Conservation (phyloP, 1,140 invertebrate genomes). For the Goniozus legneri region DNA sequence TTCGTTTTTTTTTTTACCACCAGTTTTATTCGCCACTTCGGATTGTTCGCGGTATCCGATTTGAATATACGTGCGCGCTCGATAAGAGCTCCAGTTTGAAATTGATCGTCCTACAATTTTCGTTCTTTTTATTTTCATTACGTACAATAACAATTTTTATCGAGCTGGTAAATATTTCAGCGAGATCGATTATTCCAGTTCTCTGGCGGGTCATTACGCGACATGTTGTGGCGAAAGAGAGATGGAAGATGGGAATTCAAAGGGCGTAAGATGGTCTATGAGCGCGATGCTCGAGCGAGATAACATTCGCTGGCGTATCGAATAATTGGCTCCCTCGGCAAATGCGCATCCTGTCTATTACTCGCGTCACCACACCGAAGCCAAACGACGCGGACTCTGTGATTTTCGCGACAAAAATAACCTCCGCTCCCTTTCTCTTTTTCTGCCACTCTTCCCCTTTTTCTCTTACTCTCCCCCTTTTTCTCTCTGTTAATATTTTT, state of each 20-base stretch:
- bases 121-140: too few relatives aligned
- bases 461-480: constrained; percentile 14
- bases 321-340: constrained; percentile 57
- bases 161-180: too few relatives aligned
- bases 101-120: too few relatives aligned
- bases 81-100: too few relatives aligned
- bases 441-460: not conserved
- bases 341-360: constrained; percentile 53
- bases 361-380: constrained; percentile 48
- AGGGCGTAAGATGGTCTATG: constrained; percentile 31
- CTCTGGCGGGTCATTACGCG: not conserved
- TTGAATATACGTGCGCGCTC: too few relatives aligned
- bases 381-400: too few relatives aligned
- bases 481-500: too few relatives aligned
- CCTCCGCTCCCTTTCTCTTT: constrained; percentile 18
- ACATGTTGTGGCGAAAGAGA: not conserved
- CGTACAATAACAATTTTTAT: too few relatives aligned
- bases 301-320: constrained; percentile 50
- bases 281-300: constrained; percentile 46
- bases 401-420: constrained; percentile 23
- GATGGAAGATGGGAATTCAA: constrained; percentile 16
- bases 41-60: too few relatives aligned
- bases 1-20: too few relatives aligned
- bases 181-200: too few relatives aligned
- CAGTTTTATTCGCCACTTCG: too few relatives aligned